Evolutionary conservation across 2,888 invertebrate species (phyloP).

Genomic region (Andrena fulva): DNA sequence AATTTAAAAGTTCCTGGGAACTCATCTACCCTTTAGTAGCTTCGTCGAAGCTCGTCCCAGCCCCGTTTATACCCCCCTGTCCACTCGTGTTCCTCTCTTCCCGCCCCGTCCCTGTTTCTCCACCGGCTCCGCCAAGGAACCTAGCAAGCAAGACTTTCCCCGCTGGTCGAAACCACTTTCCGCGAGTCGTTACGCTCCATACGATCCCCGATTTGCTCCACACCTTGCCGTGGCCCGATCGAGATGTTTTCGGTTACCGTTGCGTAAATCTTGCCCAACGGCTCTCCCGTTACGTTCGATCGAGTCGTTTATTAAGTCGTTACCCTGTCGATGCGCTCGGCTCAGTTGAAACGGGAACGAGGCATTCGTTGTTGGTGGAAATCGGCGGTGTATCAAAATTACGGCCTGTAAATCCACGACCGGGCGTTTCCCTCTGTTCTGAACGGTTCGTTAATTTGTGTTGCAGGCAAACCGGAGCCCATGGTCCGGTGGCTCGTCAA

Average conservation of each 20-base stretch:
- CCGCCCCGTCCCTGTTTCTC: background rate
- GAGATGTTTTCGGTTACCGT: conserved; percentile 17
- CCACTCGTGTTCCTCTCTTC: conserved; percentile 13
- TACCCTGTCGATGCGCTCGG: background rate
- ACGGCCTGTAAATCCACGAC: conserved; percentile 14
- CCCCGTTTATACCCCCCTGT: conserved; percentile 37
- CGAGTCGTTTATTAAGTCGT: conserved; percentile 12
- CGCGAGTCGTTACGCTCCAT: conserved; percentile 23
- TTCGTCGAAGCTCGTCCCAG: conserved; percentile 46
- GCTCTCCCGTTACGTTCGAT: conserved; percentile 15
- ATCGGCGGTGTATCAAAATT: conserved; percentile 19
- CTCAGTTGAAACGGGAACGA: background rate
- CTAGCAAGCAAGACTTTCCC: background rate
- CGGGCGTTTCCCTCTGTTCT: background rate
- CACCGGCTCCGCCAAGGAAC: background rate
- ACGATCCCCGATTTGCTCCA: conserved; percentile 21
- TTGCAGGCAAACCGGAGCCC: conserved; percentile 92
- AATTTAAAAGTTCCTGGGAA: conserved; percentile 78
- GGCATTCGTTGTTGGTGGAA: background rate
- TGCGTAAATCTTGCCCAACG: conserved; percentile 18
- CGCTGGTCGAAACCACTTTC: conserved; percentile 28
- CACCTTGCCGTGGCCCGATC: background rate
- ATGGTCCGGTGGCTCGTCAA: conserved; percentile 94
- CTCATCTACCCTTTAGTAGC: conserved; percentile 74
- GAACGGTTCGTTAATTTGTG: conserved; percentile 31